phyloP scores from a whole-genome alignment of 1,140 invertebrate species.

The Lordiphosa collinella region DNA sequence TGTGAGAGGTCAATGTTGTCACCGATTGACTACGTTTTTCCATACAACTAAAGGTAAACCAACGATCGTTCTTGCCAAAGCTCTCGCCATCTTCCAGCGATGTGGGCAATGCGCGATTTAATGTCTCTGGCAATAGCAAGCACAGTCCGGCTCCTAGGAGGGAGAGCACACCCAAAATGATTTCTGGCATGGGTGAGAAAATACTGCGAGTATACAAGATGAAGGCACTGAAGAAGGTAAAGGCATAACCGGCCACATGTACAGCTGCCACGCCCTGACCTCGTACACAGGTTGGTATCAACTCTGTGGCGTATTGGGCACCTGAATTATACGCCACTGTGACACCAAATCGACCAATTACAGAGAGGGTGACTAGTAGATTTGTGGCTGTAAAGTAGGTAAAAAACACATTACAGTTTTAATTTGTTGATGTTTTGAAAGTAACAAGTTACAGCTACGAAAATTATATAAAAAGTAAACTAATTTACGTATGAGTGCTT shows the following conservation, averaged over 20 bases:
- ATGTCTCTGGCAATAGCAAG: slow-evolving; percentile 58
- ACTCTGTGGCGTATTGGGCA: slow-evolving; percentile 84
- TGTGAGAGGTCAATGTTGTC: slow-evolving; percentile 24
- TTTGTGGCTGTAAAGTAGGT: slow-evolving; percentile 20
- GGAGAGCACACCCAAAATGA: slow-evolving; percentile 81
- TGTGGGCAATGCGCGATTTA: slow-evolving; percentile 81
- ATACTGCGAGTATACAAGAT: slow-evolving; percentile 75
- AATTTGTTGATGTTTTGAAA: neutral
- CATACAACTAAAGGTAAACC: slow-evolving; percentile 65
- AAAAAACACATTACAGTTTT: neutral
- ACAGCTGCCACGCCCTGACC: slow-evolving; percentile 82
- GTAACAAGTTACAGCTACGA: too few species aligned
- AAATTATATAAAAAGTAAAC: too few species aligned
- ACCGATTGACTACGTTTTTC: slow-evolving; percentile 58
- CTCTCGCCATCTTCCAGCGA: slow-evolving; percentile 83
- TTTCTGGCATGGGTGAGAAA: slow-evolving; percentile 81
- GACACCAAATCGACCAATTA: slow-evolving; percentile 83
- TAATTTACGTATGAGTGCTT: too few species aligned
- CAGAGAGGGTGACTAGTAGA: slow-evolving; percentile 61
- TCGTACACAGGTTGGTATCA: slow-evolving; percentile 85
- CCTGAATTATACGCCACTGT: slow-evolving; percentile 84
- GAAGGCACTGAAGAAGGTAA: slow-evolving; percentile 67
- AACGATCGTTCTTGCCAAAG: slow-evolving; percentile 82
- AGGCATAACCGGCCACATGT: slow-evolving; percentile 82
- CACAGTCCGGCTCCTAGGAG: slow-evolving; percentile 81